Conservation (phyloP, 2,797 vertebrate species). For the Chromis chromis region DNA sequence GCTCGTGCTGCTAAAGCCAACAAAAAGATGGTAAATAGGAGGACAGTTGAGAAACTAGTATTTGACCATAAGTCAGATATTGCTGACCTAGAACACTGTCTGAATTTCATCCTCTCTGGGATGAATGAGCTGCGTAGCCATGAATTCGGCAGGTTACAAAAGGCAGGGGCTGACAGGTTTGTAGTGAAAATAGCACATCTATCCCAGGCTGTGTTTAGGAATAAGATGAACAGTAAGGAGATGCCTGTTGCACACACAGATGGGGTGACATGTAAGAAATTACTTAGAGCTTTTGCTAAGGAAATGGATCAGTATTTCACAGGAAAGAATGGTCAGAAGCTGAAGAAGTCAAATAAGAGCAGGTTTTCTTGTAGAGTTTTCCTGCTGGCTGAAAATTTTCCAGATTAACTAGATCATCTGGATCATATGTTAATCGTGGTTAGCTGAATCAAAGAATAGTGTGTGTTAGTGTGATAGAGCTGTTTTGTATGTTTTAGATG, state of each 20-base stretch:
- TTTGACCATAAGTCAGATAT: constrained; percentile 53
- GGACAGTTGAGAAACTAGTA: constrained; percentile 61
- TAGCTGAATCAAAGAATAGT: constrained; percentile 26
- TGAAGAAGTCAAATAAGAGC: constrained; percentile 64
- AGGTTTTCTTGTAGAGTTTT: constrained; percentile 69
- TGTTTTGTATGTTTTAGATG: neutral
- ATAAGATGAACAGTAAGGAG: neutral
- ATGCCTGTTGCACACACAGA: constrained; percentile 2
- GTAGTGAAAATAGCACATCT: constrained; percentile 49
- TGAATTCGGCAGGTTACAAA: constrained; percentile 49
- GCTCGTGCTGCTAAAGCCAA: constrained; percentile 48
- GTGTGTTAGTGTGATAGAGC: neutral
- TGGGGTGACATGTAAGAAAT: constrained; percentile 46
- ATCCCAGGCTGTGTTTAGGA: constrained; percentile 48
- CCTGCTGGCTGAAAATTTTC: constrained; percentile 63
- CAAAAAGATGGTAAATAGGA: constrained; percentile 55
- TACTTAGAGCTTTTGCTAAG: constrained; percentile 63
- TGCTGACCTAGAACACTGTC: constrained; percentile 64
- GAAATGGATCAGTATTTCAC: constrained; percentile 74
- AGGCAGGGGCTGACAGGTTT: constrained; percentile 40
- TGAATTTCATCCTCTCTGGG: constrained; percentile 63
- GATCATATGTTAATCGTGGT: constrained; percentile 64
- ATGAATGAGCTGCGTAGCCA: constrained; percentile 74
- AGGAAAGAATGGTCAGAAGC: constrained; percentile 51
- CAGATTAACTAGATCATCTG: constrained; percentile 64